A percentile compares a stretch with the other conserved stretches of the same genome.
These are phyloP conservation scores for Aulostomus chinensis DNA, from an alignment of 2,797 vertebrate genomes.

Conservation along the genomic window DNA sequence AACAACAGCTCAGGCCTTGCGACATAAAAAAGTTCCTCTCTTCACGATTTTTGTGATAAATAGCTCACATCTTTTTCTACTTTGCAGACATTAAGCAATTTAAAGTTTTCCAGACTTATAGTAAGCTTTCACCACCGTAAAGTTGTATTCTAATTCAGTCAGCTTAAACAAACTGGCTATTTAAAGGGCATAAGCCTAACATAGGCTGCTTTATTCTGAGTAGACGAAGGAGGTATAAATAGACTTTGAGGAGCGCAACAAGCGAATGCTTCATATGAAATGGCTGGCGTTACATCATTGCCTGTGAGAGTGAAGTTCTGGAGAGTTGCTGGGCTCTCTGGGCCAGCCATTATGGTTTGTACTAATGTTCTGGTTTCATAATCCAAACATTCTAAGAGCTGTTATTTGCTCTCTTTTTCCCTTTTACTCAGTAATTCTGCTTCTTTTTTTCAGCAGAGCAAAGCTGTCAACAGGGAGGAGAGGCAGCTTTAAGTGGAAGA, in stretches of 20 bases:
- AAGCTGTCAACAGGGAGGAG: conserved; percentile 72
- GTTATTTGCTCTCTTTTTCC: conserved; percentile 83
- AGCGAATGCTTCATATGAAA: conserved; percentile 83
- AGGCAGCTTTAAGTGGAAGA: conserved; percentile 68
- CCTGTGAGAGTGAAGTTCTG: conserved; percentile 79
- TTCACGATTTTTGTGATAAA: conserved; percentile 30
- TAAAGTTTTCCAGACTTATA: conserved; percentile 35
- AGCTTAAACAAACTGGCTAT: conserved; percentile 78
- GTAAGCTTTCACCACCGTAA: conserved; percentile 33
- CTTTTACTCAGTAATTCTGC: conserved; percentile 78
- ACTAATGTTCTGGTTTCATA: conserved; percentile 87
- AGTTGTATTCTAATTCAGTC: conserved; percentile 57
- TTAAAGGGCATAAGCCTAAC: conserved; percentile 79
- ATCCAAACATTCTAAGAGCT: conserved; percentile 84
- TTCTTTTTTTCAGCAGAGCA: conserved; percentile 70
- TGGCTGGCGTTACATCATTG: conserved; percentile 84
- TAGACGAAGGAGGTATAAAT: conserved; percentile 82
- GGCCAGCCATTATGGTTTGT: conserved; percentile 86
- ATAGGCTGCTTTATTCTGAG: conserved; percentile 80
- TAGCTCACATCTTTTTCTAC: conserved; percentile 39
- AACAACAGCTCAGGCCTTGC: conserved; percentile 11
- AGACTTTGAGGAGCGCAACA: conserved; percentile 80
- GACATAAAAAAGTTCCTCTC: conserved; percentile 23
- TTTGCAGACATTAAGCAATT: conserved; percentile 24
- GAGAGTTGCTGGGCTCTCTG: conserved; percentile 69